Percentiles rank a stretch among this genome's conserved stretches.
Evolutionary conservation across 2,797 vertebrate genomes (phyloP).

Genomic region (Chanos chanos): DNA sequence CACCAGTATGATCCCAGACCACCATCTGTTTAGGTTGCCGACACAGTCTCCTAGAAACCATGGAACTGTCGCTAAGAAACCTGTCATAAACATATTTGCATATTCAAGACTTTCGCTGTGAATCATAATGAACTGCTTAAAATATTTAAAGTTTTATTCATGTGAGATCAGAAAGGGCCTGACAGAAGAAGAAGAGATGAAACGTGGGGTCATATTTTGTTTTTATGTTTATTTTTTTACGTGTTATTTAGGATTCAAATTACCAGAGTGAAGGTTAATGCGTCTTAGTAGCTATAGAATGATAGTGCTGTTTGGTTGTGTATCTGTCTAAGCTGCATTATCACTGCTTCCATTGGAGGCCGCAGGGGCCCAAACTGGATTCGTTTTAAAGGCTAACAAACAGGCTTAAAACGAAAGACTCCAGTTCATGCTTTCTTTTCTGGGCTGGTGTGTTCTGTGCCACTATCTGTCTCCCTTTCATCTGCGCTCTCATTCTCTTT

Average conservation of each 20-base stretch:
- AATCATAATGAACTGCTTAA: conserved; percentile 5
- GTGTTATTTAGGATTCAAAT: too few relatives aligned
- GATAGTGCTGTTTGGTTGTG: too few relatives aligned
- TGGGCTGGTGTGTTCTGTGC: neutral
- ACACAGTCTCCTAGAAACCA: neutral
- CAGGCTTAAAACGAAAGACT: neutral
- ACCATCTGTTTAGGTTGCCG: conserved; percentile 7
- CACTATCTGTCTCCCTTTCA: neutral
- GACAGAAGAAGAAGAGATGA: too few relatives aligned
- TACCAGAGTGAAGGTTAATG: too few relatives aligned
- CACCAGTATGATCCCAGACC: neutral
- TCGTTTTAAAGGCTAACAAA: conserved; percentile 7
- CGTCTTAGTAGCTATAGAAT: too few relatives aligned
- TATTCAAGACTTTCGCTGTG: neutral
- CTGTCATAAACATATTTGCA: neutral
- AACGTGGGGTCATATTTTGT: too few relatives aligned
- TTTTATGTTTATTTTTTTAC: too few relatives aligned
- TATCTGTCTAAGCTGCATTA: neutral
- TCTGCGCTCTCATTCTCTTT: too few relatives aligned
- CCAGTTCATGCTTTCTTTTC: neutral
- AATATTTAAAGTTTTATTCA: neutral
- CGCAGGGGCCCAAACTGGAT: neutral
- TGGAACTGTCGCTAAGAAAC: neutral
- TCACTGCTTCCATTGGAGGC: neutral
- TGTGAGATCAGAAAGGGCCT: too few relatives aligned